Conservation (phyloP, 2,888 invertebrate genomes). For the Metellina segmentata region DNA sequence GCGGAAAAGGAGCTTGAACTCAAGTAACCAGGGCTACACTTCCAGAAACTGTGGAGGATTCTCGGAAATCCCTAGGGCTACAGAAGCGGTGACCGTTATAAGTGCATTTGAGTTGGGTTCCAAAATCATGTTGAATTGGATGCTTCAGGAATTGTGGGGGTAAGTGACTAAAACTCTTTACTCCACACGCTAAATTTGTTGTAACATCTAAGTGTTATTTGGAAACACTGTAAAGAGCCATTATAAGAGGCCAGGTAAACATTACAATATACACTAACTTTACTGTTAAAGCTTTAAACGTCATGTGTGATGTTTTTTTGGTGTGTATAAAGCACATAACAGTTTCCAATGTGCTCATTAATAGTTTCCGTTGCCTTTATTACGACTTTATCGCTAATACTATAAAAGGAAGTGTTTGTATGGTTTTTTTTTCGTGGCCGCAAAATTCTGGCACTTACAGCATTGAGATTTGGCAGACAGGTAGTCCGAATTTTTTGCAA, state of each 20-base stretch:
- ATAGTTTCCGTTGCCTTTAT: too few species aligned
- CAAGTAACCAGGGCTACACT: background rate
- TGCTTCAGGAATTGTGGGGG: background rate
- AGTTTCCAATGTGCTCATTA: too few species aligned
- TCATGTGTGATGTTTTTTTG: too few species aligned
- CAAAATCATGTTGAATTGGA: background rate
- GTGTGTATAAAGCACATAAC: too few species aligned
- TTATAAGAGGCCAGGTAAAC: background rate
- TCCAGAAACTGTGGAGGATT: background rate
- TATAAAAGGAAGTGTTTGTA: too few species aligned
- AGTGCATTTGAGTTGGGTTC: background rate
- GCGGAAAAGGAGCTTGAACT: background rate
- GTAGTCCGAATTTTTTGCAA: too few species aligned
- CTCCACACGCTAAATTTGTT: constrained; percentile 32
- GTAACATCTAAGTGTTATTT: constrained; percentile 38
- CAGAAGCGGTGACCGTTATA: background rate
- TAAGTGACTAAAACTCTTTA: constrained; percentile 35
- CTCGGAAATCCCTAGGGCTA: background rate
- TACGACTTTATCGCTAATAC: too few species aligned
- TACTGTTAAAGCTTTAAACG: background rate
- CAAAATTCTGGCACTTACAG: too few species aligned
- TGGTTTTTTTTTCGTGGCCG: too few species aligned
- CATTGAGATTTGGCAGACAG: too few species aligned
- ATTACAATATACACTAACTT: background rate
- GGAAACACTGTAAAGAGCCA: background rate